Evolutionary conservation across 2,888 invertebrate genomes (phyloP).

Genomic region (Myathropa florea): DNA sequence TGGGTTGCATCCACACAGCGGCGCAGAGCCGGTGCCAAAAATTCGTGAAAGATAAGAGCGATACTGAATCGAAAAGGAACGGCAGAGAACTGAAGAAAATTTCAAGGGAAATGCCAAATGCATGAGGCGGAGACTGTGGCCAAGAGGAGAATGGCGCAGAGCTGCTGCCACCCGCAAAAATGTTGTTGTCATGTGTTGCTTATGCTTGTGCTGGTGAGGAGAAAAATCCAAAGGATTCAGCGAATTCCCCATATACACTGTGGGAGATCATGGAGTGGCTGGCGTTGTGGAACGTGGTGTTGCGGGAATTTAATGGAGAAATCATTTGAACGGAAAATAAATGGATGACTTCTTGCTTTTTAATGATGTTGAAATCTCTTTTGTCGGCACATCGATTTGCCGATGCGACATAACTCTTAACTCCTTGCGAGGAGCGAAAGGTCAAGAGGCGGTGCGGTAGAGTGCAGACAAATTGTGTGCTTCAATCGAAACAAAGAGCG

Average conservation of each 20-base stretch:
- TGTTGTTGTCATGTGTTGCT: not conserved
- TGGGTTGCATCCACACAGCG: constrained; percentile 19
- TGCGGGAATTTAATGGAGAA: not conserved
- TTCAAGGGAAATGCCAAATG: constrained; percentile 1
- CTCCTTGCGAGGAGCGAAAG: not conserved
- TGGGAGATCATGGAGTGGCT: not conserved
- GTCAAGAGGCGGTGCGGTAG: not conserved
- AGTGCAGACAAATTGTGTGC: not conserved
- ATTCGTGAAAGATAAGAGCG: constrained; percentile 24
- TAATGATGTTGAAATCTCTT: constrained; percentile 6
- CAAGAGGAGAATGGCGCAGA: not conserved
- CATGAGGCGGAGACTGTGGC: constrained; percentile 1
- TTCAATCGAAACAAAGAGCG: not conserved
- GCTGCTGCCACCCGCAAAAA: not conserved
- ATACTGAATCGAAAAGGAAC: constrained; percentile 8
- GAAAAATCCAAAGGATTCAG: not conserved
- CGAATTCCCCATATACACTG: not conserved
- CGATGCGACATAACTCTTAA: not conserved
- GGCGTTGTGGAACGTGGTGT: not conserved
- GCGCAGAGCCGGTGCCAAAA: constrained; percentile 40
- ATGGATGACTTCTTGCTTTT: constrained; percentile 22
- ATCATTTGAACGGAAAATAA: constrained; percentile 19
- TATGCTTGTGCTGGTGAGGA: not conserved
- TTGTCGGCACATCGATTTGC: not conserved
- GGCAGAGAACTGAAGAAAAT: not conserved